A percentile compares a stretch with the other conserved stretches of the same genome.
Conservation (phyloP, 2,797 vertebrate species). For the Leucoraja ocellata region DNA sequence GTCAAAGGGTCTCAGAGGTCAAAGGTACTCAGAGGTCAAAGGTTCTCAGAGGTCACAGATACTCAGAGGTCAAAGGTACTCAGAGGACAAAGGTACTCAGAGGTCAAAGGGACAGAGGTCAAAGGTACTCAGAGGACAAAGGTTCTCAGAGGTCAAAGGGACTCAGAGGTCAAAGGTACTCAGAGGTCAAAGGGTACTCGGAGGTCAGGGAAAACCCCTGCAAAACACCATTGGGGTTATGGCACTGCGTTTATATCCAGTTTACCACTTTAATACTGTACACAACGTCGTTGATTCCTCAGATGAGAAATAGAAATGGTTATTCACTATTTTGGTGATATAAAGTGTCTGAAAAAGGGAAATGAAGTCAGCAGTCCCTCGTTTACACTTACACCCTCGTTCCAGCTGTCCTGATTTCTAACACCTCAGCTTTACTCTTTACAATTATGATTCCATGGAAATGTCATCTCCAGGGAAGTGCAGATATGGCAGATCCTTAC, state of each 20-base stretch:
- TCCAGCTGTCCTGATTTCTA: constrained; percentile 7
- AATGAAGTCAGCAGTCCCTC: background rate
- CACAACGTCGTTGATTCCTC: background rate
- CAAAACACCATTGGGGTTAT: too few species aligned
- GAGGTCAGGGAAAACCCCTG: background rate
- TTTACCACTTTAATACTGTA: too few species aligned
- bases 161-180: too few species aligned
- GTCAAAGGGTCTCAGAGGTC: background rate
- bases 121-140: too few species aligned
- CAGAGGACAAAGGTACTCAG: background rate
- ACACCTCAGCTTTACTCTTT: constrained; percentile 9
- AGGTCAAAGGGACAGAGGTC: background rate
- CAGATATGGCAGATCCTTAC: too few species aligned
- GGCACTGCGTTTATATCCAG: background rate
- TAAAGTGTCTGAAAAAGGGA: background rate
- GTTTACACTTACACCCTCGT: constrained; percentile 20
- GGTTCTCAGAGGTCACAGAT: background rate
- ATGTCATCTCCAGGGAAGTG: background rate
- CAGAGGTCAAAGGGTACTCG: background rate
- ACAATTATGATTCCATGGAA: background rate
- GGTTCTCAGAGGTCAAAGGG: too few species aligned
- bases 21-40: background rate
- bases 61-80: background rate
- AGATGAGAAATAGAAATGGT: background rate
- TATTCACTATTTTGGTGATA: background rate